Evolutionary conservation across 2,113 vertebrate species (phyloP).

Genomic region (Percopsis transmontana): DNA sequence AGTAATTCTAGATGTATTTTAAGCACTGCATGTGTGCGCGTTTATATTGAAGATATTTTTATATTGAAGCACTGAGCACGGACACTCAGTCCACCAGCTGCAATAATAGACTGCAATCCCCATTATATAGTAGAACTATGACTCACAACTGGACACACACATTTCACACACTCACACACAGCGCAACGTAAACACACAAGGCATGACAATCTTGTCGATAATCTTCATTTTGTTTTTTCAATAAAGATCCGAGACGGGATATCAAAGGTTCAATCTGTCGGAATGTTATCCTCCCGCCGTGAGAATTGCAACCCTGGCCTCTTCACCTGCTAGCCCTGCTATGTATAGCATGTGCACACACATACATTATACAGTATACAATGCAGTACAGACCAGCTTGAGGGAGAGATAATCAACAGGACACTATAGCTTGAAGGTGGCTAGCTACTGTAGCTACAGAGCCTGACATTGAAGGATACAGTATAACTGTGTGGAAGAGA

Average conservation of each 20-base stretch:
- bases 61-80: neutral
- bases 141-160: neutral
- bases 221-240: conserved; percentile 41
- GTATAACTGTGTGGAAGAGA: neutral
- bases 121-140: conserved; percentile 24
- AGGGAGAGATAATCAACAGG: neutral
- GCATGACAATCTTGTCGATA: no score
- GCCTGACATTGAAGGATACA: neutral
- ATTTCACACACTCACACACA: neutral
- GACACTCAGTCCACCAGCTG: conserved; percentile 45
- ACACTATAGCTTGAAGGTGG: conserved; percentile 11
- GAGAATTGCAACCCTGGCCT: conserved; percentile 28
- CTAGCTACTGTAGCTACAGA: neutral
- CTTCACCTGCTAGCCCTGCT: conserved; percentile 45
- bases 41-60: neutral
- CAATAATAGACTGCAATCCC: conserved; percentile 49
- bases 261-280: conserved; percentile 55
- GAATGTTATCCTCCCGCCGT: conserved; percentile 24
- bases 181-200: neutral
- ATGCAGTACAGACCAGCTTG: conserved; percentile 10
- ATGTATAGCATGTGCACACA: conserved; percentile 49
- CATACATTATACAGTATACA: conserved; percentile 5
- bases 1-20: conserved; percentile 62
- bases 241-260: conserved; percentile 58
- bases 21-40: neutral